A percentile compares a stretch with the other conserved stretches of the same genome.
phyloP scores from a whole-genome alignment of 2,888 invertebrate genomes.

The Yponomeuta cagnagella region DNA sequence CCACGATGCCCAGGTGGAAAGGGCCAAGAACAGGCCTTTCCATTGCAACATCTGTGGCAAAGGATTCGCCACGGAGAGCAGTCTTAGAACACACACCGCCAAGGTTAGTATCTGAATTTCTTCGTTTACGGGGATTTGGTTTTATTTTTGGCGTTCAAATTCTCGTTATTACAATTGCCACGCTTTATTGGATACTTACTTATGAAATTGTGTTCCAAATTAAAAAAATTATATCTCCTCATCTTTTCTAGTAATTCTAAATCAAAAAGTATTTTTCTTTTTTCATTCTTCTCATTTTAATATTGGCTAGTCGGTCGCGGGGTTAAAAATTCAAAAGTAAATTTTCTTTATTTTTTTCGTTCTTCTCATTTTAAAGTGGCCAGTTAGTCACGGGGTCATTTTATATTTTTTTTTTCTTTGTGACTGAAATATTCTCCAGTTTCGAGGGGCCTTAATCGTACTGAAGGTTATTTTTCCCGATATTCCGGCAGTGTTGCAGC shows the following conservation, averaged over 20 bases:
- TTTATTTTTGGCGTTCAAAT: background rate
- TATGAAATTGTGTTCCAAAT: no score
- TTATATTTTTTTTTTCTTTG: background rate
- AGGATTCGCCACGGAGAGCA: constrained; percentile 97
- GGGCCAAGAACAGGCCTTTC: constrained; percentile 95
- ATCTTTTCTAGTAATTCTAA: no score
- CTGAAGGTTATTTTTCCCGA: constrained; percentile 9
- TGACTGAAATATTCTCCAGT: background rate
- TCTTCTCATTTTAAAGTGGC: no score
- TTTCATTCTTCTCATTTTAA: no score
- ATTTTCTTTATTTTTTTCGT: no score
- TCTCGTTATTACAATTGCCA: background rate
- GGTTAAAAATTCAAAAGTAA: no score
- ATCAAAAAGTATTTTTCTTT: no score
- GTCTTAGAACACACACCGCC: constrained; percentile 95
- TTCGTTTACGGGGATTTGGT: background rate
- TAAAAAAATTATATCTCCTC: no score
- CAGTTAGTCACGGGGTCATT: no score
- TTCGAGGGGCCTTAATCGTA: background rate
- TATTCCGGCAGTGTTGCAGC: constrained; percentile 12
- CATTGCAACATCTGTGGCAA: constrained; percentile 98
- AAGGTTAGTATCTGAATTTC: constrained; percentile 84
- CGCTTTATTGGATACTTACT: no score
- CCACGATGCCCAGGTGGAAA: constrained; percentile 96
- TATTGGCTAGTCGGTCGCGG: no score